Evolutionary conservation across 2,888 invertebrate species (phyloP).

Genomic region (Callosobruchus maculatus): DNA sequence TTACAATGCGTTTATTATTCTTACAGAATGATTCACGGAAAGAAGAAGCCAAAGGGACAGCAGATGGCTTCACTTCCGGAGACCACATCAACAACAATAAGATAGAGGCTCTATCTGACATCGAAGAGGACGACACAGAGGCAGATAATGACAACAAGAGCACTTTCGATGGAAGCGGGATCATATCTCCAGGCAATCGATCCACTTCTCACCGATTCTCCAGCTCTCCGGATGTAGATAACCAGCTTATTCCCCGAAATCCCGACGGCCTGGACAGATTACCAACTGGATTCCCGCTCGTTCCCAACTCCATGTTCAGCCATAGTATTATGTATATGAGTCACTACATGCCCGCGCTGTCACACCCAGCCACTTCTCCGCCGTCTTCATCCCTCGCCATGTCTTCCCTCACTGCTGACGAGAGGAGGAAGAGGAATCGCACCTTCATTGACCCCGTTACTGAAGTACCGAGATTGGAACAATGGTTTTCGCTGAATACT

Average conservation of each 20-base stretch:
- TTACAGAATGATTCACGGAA: constrained; percentile 42
- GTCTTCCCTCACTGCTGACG: constrained; percentile 69
- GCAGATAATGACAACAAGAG: constrained; percentile 41
- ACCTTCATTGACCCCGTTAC: constrained; percentile 99
- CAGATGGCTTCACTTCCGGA: constrained; percentile 45
- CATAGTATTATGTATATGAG: constrained; percentile 92
- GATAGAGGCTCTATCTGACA: constrained; percentile 52
- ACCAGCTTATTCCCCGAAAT: constrained; percentile 35
- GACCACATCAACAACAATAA: constrained; percentile 57
- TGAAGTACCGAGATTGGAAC: constrained; percentile 90
- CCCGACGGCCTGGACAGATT: constrained; percentile 47
- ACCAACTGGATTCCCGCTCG: constrained; percentile 66
- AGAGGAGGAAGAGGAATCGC: constrained; percentile 89
- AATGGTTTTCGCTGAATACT: constrained; percentile 97
- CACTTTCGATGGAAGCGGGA: constrained; percentile 28
- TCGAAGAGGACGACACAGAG: constrained; percentile 58
- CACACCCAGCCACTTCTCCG: constrained; percentile 53
- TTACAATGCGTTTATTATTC: constrained; percentile 6
- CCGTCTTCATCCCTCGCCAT: constrained; percentile 56
- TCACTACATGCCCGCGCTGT: constrained; percentile 71
- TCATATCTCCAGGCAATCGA: constrained; percentile 31
- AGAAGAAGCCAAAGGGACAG: constrained; percentile 37
- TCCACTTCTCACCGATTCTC: constrained; percentile 38
- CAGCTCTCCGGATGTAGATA: constrained; percentile 41
- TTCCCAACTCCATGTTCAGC: constrained; percentile 84